phyloP scores from a whole-genome alignment of 2,797 vertebrate species.

The Artibeus jamaicensis region DNA sequence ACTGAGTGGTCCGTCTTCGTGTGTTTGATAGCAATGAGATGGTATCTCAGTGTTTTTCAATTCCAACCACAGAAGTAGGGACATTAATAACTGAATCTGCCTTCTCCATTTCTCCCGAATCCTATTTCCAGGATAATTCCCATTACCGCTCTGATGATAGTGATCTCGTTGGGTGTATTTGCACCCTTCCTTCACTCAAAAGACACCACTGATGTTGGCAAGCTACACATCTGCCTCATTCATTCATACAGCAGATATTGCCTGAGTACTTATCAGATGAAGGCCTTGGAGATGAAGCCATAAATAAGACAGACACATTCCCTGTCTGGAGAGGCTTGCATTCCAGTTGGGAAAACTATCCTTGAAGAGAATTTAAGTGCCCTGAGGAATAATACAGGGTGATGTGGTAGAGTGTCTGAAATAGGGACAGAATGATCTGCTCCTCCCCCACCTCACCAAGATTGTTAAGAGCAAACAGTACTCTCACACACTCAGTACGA shows the following conservation, averaged over 20 bases:
- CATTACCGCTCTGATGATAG: not conserved
- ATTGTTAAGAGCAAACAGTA: not conserved
- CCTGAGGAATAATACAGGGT: not conserved
- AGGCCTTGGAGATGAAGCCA: not conserved
- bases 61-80: not conserved
- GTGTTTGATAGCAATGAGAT: not conserved
- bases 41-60: not conserved
- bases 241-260: not conserved
- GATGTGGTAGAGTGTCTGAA: not conserved
- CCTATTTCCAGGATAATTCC: not conserved
- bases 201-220: not conserved
- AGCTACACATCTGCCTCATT: not conserved
- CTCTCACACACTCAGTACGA: not conserved
- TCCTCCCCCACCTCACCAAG: rapidly evolving
- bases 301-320: not conserved
- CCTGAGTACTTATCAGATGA: not conserved
- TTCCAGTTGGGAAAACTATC: not conserved
- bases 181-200: not conserved
- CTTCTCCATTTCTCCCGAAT: not conserved
- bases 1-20: not conserved
- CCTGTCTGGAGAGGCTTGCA: not conserved
- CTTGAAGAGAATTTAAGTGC: not conserved
- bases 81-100: not conserved
- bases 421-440: too few species aligned
- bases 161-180: not conserved